phyloP scores from a whole-genome alignment of 2,113 vertebrate species.

The Megalops atlanticus region DNA sequence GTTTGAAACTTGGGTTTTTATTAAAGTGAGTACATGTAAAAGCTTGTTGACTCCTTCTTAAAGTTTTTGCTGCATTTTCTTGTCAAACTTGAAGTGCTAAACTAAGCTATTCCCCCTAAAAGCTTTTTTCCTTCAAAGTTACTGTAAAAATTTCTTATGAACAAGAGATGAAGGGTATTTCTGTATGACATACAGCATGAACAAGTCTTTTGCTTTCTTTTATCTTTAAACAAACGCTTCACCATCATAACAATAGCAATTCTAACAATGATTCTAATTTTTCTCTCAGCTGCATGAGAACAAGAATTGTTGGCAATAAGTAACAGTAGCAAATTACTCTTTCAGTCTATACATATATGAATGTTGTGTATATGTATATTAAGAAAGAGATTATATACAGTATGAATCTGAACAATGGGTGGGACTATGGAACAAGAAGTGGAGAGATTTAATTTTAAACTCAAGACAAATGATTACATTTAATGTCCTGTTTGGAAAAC shows the following conservation, averaged over 20 bases:
- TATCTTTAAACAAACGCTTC: background rate
- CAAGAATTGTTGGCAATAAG: background rate
- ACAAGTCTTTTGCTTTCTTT: background rate
- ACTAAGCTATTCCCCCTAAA: background rate
- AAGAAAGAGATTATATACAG: background rate
- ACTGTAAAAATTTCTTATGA: background rate
- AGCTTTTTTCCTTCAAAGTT: background rate
- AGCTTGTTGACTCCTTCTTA: background rate
- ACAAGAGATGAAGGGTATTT: background rate
- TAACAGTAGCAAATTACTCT: conserved; percentile 9
- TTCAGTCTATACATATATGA: conserved; percentile 1
- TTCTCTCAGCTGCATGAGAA: background rate
- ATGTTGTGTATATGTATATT: background rate
- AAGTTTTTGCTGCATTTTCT: background rate
- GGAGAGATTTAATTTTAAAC: background rate
- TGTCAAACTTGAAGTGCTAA: background rate
- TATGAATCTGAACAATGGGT: background rate
- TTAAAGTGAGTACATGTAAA: conserved; percentile 2
- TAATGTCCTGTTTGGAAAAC: background rate
- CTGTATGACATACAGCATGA: background rate
- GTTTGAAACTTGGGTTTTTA: conserved; percentile 1
- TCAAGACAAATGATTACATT: background rate
- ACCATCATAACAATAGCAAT: background rate
- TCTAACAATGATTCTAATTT: background rate
- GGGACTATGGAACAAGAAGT: background rate